Evolutionary conservation across 30 jellyfish, hydroid and myxozoan genomes (phyloP).

Genomic region (Hydra vulgaris): DNA sequence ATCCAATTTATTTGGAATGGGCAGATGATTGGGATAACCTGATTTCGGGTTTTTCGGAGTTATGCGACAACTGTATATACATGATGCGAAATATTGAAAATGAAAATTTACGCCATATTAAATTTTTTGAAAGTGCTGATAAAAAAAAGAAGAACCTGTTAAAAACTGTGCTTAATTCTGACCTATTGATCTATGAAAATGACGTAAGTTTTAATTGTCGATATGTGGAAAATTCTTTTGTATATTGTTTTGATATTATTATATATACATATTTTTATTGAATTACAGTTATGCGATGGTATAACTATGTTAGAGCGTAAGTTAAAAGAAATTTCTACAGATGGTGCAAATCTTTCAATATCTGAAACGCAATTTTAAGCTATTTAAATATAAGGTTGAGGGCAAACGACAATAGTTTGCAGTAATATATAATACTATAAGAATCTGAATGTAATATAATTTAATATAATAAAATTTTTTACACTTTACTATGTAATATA

Average conservation of each 20-base stretch:
- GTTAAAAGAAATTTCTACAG: too few relatives aligned
- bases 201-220: constrained; percentile 12
- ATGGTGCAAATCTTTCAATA: too few relatives aligned
- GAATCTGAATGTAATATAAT: too few relatives aligned
- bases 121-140: constrained; percentile 61
- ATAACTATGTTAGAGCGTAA: too few relatives aligned
- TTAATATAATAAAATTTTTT: too few relatives aligned
- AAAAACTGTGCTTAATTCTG: constrained; percentile 20
- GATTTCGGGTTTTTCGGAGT: constrained; percentile 60
- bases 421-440: too few relatives aligned
- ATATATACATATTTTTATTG: too few relatives aligned
- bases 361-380: too few relatives aligned
- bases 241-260: too few relatives aligned
- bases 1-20: constrained; percentile 92
- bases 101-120: constrained; percentile 62
- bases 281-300: neutral
- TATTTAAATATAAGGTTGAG: too few relatives aligned
- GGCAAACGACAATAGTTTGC: too few relatives aligned
- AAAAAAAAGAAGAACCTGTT: constrained; percentile 44
- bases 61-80: constrained; percentile 53
- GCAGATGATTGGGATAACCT: constrained; percentile 73
- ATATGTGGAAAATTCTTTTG: neutral
- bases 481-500: too few relatives aligned
- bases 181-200: constrained; percentile 8
- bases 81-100: constrained; percentile 59